Conservation (phyloP, 2,888 invertebrate species). For the Nematopogon swammerdamellus region DNA sequence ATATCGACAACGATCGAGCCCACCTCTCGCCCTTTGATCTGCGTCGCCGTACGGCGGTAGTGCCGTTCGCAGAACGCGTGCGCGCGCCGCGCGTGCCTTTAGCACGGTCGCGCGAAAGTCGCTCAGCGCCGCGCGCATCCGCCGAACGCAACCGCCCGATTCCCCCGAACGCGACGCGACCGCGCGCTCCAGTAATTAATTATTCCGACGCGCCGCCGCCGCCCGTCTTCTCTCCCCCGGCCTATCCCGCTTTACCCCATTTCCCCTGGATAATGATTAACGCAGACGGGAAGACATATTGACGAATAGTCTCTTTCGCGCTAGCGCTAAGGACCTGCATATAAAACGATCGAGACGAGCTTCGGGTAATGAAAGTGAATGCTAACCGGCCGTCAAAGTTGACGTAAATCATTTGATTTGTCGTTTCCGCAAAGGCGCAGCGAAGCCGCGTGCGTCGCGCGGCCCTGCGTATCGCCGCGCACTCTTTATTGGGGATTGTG, state of each 20-base stretch:
- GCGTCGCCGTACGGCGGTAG: not conserved
- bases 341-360: conserved; percentile 37
- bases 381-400: conserved; percentile 4
- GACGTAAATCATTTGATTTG: not conserved
- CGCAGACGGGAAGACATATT: conserved; percentile 52
- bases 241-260: conserved; percentile 16
- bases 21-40: not conserved
- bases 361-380: conserved; percentile 7
- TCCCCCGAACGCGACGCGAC: not conserved
- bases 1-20: not conserved
- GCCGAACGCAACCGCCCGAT: not conserved
- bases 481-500: not conserved
- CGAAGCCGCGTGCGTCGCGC: not conserved
- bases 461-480: not conserved
- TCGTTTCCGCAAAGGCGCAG: not conserved
- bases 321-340: conserved; percentile 46
- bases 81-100: not conserved
- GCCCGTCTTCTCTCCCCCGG: not conserved
- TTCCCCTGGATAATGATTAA: conserved; percentile 49
- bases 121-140: no score
- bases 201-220: not conserved
- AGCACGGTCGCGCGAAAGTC: no score
- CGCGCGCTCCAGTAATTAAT: not conserved
- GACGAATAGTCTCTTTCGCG: conserved; percentile 55
- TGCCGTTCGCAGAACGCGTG: not conserved